These are phyloP conservation scores for Amazona guildingii DNA, from an alignment of 2,113 vertebrate species.

Conservation along the genomic window DNA sequence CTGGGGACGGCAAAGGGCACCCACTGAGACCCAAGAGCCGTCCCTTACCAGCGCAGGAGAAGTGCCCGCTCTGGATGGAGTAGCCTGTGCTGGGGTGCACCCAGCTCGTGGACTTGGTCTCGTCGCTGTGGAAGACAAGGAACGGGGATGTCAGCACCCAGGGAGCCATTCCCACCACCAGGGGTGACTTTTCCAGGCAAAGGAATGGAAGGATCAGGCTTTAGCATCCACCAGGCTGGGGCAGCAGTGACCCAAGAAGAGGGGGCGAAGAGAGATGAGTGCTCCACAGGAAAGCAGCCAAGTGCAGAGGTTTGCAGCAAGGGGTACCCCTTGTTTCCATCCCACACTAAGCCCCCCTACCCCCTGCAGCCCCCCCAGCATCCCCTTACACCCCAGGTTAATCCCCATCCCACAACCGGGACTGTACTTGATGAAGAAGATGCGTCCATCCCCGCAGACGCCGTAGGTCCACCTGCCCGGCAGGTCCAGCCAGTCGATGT, in stretches of 20 bases:
- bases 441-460: slow-evolving; percentile 70
- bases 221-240: not conserved
- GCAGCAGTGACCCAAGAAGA: fast-evolving
- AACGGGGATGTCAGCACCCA: not conserved
- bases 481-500: slow-evolving; percentile 77
- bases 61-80: slow-evolving; percentile 74
- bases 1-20: not conserved
- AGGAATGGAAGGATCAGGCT: not conserved
- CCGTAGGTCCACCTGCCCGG: slow-evolving; percentile 79
- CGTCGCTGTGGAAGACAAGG: slow-evolving; percentile 60
- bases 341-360: not conserved
- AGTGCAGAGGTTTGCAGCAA: not conserved
- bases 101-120: slow-evolving; percentile 77
- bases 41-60: slow-evolving; percentile 66
- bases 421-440: slow-evolving; percentile 81
- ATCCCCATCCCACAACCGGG: not conserved
- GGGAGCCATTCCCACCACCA: fast-evolving
- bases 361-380: not conserved
- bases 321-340: not conserved
- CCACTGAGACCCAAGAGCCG: fast-evolving
- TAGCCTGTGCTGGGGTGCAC: slow-evolving; percentile 61
- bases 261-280: fast-evolving
- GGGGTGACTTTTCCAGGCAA: not conserved
- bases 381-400: not conserved
- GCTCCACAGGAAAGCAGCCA: fast-evolving